phyloP scores from a whole-genome alignment of 2,888 invertebrate species.

The Microdon myrmicae region DNA sequence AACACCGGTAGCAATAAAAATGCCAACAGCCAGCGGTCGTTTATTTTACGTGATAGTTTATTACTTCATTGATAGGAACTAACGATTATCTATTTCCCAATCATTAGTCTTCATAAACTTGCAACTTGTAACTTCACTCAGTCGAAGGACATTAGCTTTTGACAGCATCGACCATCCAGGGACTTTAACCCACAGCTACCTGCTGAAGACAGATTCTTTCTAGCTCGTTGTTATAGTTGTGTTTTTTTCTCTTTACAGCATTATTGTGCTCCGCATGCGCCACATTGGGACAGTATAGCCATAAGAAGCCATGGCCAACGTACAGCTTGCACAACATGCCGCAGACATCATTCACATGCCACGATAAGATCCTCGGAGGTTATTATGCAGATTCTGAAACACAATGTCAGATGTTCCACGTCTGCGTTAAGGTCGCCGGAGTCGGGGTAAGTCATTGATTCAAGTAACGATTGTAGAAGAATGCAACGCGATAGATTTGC shows the following conservation, averaged over 20 bases:
- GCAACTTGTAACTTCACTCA: no score
- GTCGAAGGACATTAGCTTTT: no score
- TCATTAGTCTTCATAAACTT: no score
- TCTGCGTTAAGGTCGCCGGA: constrained; percentile 86
- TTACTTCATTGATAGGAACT: no score
- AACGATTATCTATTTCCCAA: no score
- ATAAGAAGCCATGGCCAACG: constrained; percentile 67
- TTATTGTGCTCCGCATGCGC: constrained; percentile 55
- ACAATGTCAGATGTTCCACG: constrained; percentile 89
- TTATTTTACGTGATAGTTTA: no score
- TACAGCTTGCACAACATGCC: constrained; percentile 73
- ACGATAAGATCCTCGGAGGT: constrained; percentile 85
- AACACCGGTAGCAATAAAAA: no score
- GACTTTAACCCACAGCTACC: no score
- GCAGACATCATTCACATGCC: constrained; percentile 77
- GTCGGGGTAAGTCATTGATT: constrained; percentile 70
- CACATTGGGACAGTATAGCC: constrained; percentile 55
- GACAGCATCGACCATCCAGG: no score
- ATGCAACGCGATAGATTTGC: constrained; percentile 15
- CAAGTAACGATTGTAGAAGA: constrained; percentile 2
- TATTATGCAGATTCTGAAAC: constrained; percentile 90
- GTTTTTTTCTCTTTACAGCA: constrained; percentile 53
- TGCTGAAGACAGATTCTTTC: no score
- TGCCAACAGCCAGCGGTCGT: no score
- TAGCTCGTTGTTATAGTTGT: no score